Evolutionary conservation across 2,888 invertebrate species (phyloP), one percentile per base, ranked within the genome.

Genomic region (Beris morrisii): DNA sequence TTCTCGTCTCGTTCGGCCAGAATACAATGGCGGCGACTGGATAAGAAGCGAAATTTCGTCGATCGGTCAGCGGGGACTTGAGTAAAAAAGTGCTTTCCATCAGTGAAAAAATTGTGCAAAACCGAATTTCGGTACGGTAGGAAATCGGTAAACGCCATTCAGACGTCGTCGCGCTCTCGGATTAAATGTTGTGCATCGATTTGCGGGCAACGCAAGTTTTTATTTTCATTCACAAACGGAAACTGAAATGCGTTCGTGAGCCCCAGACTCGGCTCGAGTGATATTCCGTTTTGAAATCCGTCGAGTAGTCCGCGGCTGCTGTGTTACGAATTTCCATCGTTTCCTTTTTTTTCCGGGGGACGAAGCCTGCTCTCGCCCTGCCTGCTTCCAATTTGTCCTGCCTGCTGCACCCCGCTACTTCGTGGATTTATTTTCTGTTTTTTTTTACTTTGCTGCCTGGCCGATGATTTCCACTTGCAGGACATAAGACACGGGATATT

Each of bases 21-120:
- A 56, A 63, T 31, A 67, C 50, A 63, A 67, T 63, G 63, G 63
- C 63, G 67, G 57, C 65, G 65, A 58, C 65, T 57, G 58, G 53
- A 58, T 43, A 58, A 58, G 52, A 65, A 58, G 61, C 52, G 15
- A 31, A 53, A 31, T n/a, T 30, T 30, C 30, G n/a, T 30, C 31
- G 28, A 30, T 53, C 30, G 6, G 6, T 30, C 12, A 30, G n/a
- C n/a, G 53, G 22, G 54, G 12, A 22, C 22, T 22, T 22, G 22
- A n/a, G 54, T 11, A 11, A 30, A 54, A 28, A 54, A 54, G 28
- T 31, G 54, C n/a, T 54, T 54, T 32, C 31, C 54, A 12, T 15
- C 48, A 48, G 48, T 15, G 48, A n/a, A 15, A 48, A 48, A 48
- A 11, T 48, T n/a, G 6, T 48, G 44, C 9, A 6, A 43, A 43